phyloP scores from a whole-genome alignment of 2,888 invertebrate species.

The Thalpophila matura region DNA sequence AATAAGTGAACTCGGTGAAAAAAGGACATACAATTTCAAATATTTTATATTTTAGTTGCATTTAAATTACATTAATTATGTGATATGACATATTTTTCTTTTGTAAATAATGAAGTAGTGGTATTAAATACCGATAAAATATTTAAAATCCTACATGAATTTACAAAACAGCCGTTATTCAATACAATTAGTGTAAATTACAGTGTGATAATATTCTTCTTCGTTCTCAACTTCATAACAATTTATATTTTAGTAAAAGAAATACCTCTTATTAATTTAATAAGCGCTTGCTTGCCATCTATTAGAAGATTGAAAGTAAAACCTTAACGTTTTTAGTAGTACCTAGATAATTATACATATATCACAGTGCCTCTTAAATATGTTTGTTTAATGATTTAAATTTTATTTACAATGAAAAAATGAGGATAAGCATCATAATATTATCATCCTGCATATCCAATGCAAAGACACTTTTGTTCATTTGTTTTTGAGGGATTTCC shows the following conservation, averaged over 20 bases:
- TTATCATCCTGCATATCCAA: too few relatives aligned
- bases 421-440: too few relatives aligned
- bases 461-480: too few relatives aligned
- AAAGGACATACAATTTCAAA: neutral
- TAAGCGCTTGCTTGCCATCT: neutral
- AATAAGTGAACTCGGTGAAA: neutral
- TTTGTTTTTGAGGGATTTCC: too few relatives aligned
- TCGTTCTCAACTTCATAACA: neutral
- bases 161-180: neutral
- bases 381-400: too few relatives aligned
- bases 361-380: too few relatives aligned
- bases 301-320: neutral
- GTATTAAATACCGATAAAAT: neutral
- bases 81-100: neutral
- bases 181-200: constrained; percentile 2
- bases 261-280: constrained; percentile 8
- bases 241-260: constrained; percentile 30
- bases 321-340: accelerated
- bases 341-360: too few relatives aligned
- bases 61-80: neutral
- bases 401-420: too few relatives aligned
- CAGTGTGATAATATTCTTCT: neutral
- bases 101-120: neutral
- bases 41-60: neutral
- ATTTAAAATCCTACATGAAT: neutral